These are phyloP conservation scores for Diplodus sargus DNA, from an alignment of 2,797 vertebrate species.

Conservation along the genomic window DNA sequence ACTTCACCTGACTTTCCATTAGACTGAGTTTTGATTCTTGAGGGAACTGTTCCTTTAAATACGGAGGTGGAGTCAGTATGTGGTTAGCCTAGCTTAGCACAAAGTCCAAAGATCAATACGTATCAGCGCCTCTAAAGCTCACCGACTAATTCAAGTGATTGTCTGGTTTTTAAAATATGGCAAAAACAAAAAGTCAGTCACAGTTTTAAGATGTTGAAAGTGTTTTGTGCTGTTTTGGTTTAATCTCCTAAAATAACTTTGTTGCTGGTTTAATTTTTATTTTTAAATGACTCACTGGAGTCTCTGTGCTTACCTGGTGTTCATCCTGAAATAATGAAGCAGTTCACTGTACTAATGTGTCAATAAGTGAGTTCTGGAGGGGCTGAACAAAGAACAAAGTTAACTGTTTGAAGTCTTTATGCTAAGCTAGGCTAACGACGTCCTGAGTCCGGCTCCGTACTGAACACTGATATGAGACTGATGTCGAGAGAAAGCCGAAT, in stretches of 20 bases:
- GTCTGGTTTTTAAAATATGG: too few species aligned
- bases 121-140: background rate
- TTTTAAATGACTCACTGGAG: too few species aligned
- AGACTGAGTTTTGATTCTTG: too few species aligned
- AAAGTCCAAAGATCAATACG: background rate
- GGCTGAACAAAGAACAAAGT: background rate
- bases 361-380: background rate
- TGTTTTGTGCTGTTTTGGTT: too few species aligned
- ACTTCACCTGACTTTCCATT: too few species aligned
- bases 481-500: background rate
- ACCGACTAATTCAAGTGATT: too few species aligned
- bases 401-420: background rate
- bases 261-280: too few species aligned
- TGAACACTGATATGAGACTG: background rate
- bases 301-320: background rate
- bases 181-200: too few species aligned
- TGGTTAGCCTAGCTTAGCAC: conserved; percentile 23
- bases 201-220: too few species aligned
- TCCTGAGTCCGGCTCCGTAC: background rate
- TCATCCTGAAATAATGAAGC: background rate
- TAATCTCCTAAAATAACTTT: too few species aligned
- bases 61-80: background rate
- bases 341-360: background rate
- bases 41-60: too few species aligned
- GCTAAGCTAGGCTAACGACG: conserved; percentile 25